Percentiles rank a stretch among this genome's conserved stretches.
These are phyloP conservation scores for Orussus abietinus DNA, from an alignment of 1,140 invertebrate species.

Conservation along the genomic window DNA sequence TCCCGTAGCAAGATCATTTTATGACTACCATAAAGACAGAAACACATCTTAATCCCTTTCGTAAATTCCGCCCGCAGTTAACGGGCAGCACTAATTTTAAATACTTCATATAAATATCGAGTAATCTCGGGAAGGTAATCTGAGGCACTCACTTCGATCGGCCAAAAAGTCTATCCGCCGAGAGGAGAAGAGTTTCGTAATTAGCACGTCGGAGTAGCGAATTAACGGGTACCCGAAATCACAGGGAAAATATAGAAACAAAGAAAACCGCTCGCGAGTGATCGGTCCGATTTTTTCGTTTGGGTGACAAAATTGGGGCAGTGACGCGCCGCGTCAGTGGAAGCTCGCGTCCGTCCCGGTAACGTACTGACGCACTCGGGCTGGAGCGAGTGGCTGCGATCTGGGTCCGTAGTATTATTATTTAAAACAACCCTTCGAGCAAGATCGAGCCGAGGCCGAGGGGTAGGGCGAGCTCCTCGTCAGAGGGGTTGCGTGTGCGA, in stretches of 20 bases:
- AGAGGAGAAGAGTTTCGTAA: background rate
- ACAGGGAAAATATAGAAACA: background rate
- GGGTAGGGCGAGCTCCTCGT: conserved; percentile 13
- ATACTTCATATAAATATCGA: too few species aligned
- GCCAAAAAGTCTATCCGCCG: too few species aligned
- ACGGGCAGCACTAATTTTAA: too few species aligned
- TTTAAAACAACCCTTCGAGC: conserved; percentile 53
- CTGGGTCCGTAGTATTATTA: conserved; percentile 44
- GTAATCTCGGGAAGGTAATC: too few species aligned
- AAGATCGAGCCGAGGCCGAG: conserved; percentile 32
- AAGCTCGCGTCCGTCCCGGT: conserved; percentile 30
- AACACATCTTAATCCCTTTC: too few species aligned
- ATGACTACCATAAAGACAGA: too few species aligned
- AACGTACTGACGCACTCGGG: conserved; percentile 34
- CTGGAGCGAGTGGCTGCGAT: conserved; percentile 33
- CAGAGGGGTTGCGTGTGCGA: conserved; percentile 25
- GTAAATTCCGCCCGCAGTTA: too few species aligned
- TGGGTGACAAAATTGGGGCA: background rate
- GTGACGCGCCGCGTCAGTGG: background rate
- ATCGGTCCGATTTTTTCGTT: too few species aligned
- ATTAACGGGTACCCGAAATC: background rate
- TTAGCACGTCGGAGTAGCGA: background rate
- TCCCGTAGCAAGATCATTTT: too few species aligned
- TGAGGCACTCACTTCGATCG: too few species aligned
- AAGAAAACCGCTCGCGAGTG: background rate